Evolutionary conservation across 2,113 vertebrate genomes (phyloP), one percentile per base, ranked within the genome.

Genomic region (Dicentrarchus labrax): DNA sequence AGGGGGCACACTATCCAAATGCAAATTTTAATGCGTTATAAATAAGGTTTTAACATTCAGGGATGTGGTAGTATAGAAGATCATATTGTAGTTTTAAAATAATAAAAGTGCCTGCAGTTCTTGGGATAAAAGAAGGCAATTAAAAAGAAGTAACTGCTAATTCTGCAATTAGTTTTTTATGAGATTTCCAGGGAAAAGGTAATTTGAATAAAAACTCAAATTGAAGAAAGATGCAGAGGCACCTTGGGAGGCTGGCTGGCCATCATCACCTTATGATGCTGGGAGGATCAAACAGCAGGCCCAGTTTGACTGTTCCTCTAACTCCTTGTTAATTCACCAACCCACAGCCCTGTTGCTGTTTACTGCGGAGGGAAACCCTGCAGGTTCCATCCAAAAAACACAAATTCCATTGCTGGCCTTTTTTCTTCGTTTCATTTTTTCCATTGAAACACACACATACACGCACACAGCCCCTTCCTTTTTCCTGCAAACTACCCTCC

Each of bases 331-430:
- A 86, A 92, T 85, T 93, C 94, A 92, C 84, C 83, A 84, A 87
- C 91, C 81, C 93, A 88, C 89, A 95, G 94, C 91, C 22, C 91
- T 41, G 94, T 91, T 95, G 94, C 95, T 96, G 96, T 97, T 97
- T 96, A 97, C 94, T 88, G 93, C 94, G 92, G 95, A 96, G 95
- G 96, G 96, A 96, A 96, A 96, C 96, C 96, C 95, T 89, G 88
- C 91, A 90, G 91, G 93, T 87, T 54, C 93, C 78, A 80, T 86
- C 92, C 94, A 95, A 93, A 95, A 96, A 86, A 91, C 83, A 91
- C 92, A 93, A 92, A 94, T 96, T 95, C 94, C 94, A 91, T 16
- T 60, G 91, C 88, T 93, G 92, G 89, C 94, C 93, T 72, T 83
- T 89, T 74, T 79, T 81, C 88, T 87, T 70, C 68, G 91, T 93